Percentiles rank a stretch among this genome's conserved stretches.
These are phyloP conservation scores for Taeniopygia guttata DNA, from an alignment of 2,797 vertebrate species.

Conservation along the genomic window DNA sequence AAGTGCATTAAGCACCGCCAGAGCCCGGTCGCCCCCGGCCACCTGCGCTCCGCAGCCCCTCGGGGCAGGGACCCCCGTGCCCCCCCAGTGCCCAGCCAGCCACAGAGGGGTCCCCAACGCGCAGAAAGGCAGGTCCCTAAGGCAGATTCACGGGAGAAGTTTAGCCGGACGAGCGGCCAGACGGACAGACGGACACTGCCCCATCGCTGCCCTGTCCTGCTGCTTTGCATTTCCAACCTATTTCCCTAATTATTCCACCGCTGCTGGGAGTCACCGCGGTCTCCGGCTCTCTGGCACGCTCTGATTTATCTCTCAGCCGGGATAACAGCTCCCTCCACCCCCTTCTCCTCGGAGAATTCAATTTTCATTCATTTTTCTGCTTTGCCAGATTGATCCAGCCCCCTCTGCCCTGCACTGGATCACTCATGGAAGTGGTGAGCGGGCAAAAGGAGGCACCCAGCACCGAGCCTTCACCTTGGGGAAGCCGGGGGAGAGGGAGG, in stretches of 20 bases:
- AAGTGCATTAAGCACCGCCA: background rate
- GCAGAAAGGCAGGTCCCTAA: background rate
- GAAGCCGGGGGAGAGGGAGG: background rate
- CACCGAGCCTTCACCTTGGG: background rate
- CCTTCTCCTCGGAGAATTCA: constrained; percentile 71
- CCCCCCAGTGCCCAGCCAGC: fast-evolving
- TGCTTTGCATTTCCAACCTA: constrained; percentile 63
- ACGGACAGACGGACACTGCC: background rate
- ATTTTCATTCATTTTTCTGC: constrained; percentile 82
- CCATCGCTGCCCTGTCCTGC: background rate
- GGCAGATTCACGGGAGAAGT: background rate
- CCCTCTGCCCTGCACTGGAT: constrained; percentile 68
- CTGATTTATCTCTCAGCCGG: constrained; percentile 77
- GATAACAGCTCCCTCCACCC: constrained; percentile 62
- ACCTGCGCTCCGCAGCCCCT: constrained; percentile 17
- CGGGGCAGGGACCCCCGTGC: background rate
- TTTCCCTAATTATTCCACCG: constrained; percentile 71
- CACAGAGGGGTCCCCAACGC: fast-evolving
- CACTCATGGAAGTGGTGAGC: constrained; percentile 38
- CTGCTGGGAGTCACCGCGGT: constrained; percentile 48
- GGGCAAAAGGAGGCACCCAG: background rate
- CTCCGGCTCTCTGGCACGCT: constrained; percentile 42
- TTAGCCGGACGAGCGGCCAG: background rate
- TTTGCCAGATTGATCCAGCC: constrained; percentile 72
- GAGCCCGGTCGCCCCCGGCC: background rate